Base-by-base conservation (phyloP, 2,888 invertebrate species). In the Spodoptera picta region DNA sequence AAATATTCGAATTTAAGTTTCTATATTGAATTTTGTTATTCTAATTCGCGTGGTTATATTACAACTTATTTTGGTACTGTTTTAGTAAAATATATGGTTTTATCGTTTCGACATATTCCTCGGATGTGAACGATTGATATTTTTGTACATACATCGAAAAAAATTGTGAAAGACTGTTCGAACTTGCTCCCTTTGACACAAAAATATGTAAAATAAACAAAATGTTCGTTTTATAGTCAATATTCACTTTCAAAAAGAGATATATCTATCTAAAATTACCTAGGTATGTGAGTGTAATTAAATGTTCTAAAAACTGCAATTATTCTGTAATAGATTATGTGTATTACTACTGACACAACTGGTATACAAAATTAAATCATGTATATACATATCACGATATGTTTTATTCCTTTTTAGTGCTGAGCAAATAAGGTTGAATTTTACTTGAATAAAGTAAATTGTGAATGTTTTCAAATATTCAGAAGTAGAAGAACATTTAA, bases 181-280 rank as follows among this genome's bases (percentile, higher is more conserved):
- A 67, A 72, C 73, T 65, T 70, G 69, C 75, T 82, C 82, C 82
- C 80, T 83, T 84, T 85, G 79, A 60, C 78, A 68, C 71, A 66
- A 69, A 66, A 4, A 49, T 11, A 65, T 62, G 51, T 73, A 60
- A 68, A 67, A 64, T 69, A 73, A 46, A 5, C 59, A 61, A 65
- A 61, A 61, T 50, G 42, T 53, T 75, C 67, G 57, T 64, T 65
- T 76, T 60, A 53, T 74, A 69, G 60, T 62, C 48, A 71, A 71
- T 73, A 71, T 79, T 75, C 77, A 80, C 81, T 79, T 81, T 80
- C 69, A 65, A 77, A 69, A 80, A 77, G 80, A 80, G 60, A 76
- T 77, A 71, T 71, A 74, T 74, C 67, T 69, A 64, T 65, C 59
- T 73, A 62, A 75, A 65, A 36, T 2, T 36, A 36, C 9, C 5